Conservation (phyloP, 1,140 invertebrate species). For the Caenorhabditis latens region DNA sequence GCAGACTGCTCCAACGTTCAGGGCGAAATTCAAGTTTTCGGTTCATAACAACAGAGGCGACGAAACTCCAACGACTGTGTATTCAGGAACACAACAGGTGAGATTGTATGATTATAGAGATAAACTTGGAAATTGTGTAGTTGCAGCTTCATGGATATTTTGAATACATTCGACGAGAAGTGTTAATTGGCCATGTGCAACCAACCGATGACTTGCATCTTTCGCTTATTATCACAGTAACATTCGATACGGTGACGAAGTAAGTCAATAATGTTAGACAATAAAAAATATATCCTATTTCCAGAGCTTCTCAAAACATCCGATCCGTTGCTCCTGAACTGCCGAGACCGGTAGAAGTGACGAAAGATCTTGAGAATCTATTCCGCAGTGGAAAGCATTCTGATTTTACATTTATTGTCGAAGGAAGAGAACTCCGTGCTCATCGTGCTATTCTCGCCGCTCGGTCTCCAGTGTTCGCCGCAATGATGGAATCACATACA, state of each 20-base stretch:
- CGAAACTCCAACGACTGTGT: constrained; percentile 76
- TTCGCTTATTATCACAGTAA: constrained; percentile 70
- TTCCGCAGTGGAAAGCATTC: constrained; percentile 70
- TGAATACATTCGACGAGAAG: constrained; percentile 76
- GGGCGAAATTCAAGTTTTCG: constrained; percentile 72
- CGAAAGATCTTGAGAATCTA: constrained; percentile 56
- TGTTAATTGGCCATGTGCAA: constrained; percentile 70
- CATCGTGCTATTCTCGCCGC: constrained; percentile 77
- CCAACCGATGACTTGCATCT: constrained; percentile 73
- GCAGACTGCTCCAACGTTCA: constrained; percentile 67
- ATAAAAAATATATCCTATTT: background rate
- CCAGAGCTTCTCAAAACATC: constrained; percentile 27
- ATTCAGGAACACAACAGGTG: constrained; percentile 75
- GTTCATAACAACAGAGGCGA: constrained; percentile 73
- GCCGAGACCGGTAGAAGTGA: constrained; percentile 52
- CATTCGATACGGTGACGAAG: constrained; percentile 75
- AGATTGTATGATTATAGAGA: background rate
- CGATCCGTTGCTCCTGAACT: background rate
- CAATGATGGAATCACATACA: constrained; percentile 76
- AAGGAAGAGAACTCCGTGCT: constrained; percentile 70
- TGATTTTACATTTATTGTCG: constrained; percentile 75
- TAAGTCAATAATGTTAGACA: background rate
- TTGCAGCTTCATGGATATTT: constrained; percentile 77
- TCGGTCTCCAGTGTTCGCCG: constrained; percentile 77
- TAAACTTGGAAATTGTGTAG: background rate